Evolutionary conservation across 2,888 invertebrate genomes (phyloP).

Genomic region (Acleris cristana): DNA sequence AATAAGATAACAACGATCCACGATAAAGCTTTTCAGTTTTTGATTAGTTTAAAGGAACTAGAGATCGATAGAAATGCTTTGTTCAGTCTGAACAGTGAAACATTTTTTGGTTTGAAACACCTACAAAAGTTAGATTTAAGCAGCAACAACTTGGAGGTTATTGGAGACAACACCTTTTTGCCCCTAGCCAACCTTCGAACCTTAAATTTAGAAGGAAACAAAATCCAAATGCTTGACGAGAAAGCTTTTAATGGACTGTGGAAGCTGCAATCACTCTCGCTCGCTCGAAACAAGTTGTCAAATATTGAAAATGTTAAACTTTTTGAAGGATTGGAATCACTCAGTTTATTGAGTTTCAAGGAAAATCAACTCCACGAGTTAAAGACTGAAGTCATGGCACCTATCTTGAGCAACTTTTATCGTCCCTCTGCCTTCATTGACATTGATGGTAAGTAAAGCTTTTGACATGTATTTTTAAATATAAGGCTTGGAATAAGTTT

Average conservation of each 20-base stretch:
- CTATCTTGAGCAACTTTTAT: constrained; percentile 67
- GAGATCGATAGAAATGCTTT: constrained; percentile 90
- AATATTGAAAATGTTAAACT: constrained; percentile 62
- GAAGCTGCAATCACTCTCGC: constrained; percentile 59
- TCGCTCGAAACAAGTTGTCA: constrained; percentile 65
- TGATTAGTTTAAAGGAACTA: constrained; percentile 88
- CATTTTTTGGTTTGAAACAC: constrained; percentile 88
- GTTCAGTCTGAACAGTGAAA: constrained; percentile 88
- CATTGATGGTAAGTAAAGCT: constrained; percentile 63
- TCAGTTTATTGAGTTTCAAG: constrained; percentile 63
- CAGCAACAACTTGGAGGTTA: constrained; percentile 88
- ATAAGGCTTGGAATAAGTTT: no score
- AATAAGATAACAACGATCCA: constrained; percentile 94
- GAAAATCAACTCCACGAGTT: constrained; percentile 65
- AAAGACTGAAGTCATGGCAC: constrained; percentile 61
- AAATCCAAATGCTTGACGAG: constrained; percentile 75
- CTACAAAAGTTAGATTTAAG: constrained; percentile 88
- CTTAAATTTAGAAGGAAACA: constrained; percentile 70
- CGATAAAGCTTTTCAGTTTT: constrained; percentile 90
- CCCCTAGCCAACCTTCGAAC: constrained; percentile 61
- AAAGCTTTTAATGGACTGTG: constrained; percentile 70
- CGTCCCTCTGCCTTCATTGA: constrained; percentile 58
- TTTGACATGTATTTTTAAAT: neutral
- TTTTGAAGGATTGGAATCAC: constrained; percentile 59
- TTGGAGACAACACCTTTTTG: constrained; percentile 89